These are phyloP conservation scores for Drosophila nasuta DNA, from an alignment of 1,140 invertebrate species.

Conservation along the genomic window DNA sequence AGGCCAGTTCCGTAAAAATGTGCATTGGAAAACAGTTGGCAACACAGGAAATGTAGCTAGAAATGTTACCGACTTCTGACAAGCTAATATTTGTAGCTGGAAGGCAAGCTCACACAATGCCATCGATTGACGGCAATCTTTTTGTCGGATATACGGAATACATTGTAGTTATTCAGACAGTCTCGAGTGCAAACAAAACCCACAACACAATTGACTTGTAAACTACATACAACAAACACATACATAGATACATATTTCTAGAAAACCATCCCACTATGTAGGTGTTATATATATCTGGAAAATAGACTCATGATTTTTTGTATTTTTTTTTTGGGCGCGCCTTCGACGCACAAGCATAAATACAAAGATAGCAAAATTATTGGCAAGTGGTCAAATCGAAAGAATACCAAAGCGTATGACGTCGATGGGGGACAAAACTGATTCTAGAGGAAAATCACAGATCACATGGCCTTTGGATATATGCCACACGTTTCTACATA, in stretches of 20 bases:
- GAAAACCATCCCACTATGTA: slow-evolving; percentile 12
- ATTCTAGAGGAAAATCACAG: slow-evolving; percentile 30
- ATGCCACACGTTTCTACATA: slow-evolving; percentile 41
- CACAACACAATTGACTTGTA: slow-evolving; percentile 23
- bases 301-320: slow-evolving; percentile 54
- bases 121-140: slow-evolving; percentile 48
- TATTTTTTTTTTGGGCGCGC: slow-evolving; percentile 48
- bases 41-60: slow-evolving; percentile 71
- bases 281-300: slow-evolving; percentile 45
- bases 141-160: too few species aligned
- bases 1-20: slow-evolving; percentile 72
- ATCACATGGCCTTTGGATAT: slow-evolving; percentile 47
- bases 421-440: slow-evolving; percentile 28
- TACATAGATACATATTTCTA: background rate
- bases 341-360: slow-evolving; percentile 27
- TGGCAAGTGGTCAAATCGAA: slow-evolving; percentile 66
- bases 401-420: slow-evolving; percentile 32
- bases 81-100: slow-evolving; percentile 72
- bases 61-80: slow-evolving; percentile 11
- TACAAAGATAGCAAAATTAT: slow-evolving; percentile 12
- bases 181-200: slow-evolving; percentile 18
- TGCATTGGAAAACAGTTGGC: slow-evolving; percentile 71
- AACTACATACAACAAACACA: background rate
- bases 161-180: slow-evolving; percentile 16
- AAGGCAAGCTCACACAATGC: slow-evolving; percentile 67